Base-by-base conservation (phyloP, 2,888 invertebrate genomes). In the Diploptera punctata region DNA sequence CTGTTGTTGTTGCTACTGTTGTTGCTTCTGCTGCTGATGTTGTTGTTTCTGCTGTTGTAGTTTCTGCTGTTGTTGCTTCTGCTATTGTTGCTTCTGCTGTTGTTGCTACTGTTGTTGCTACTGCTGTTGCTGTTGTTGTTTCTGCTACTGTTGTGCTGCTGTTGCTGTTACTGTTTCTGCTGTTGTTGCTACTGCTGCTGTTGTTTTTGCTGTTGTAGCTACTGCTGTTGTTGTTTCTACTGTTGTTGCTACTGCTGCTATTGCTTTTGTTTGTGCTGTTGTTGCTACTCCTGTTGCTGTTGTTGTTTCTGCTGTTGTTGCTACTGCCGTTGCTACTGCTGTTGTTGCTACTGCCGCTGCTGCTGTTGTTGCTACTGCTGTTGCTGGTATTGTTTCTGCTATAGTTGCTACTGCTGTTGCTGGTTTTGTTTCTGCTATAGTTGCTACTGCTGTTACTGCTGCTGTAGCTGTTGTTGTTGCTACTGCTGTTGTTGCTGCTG, bases 401-500 rank as follows among this genome's bases (percentile, higher is more conserved):
- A 19, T n/a, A 10, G 52, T 52, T 52, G 52, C n/a, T 52, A n/a
- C 21, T 52, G n/a, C 21, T 52, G 52, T n/a, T 52, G n/a, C 21
- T 52, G 52, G 5, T 52, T 7, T 52, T 52, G 52, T n/a, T 52
- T 7, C 21, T 52, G 52, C 21, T 52, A 19, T n/a, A 10, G 52
- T 52, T 52, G 52, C n/a, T 52, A n/a, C 21, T 52, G n/a, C 21
- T 52, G 52, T n/a, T 52, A 19, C 21, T 52, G 52, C n/a, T 52
- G 52, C n/a, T 52, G 52, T n/a, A 10, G n/a, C 21, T 52, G 52
- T n/a, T 52, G 52, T n/a, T 52, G 52, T 52, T 52, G 52, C 5
- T 52, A n/a, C 21, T 52, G 52, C 21, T 52, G 52, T n/a, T 52
- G 52, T 52, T 52, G 52, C n/a, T 52, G 52, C n/a, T 52, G n/a